These are phyloP conservation scores for Carassius carassius DNA, from an alignment of 2,113 vertebrate genomes.

Conservation along the genomic window DNA sequence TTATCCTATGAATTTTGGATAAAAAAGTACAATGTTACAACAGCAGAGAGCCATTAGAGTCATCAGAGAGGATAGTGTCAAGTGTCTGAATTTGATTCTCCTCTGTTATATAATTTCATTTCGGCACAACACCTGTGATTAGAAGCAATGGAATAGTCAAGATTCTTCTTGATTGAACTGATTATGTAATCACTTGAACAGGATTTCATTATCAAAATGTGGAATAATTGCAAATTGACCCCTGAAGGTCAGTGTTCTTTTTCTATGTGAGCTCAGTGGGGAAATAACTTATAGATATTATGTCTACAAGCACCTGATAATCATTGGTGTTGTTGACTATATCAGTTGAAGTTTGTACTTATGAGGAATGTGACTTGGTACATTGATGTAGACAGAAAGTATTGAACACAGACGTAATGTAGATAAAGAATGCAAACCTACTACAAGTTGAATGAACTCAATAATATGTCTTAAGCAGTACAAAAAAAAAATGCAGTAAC, in stretches of 20 bases:
- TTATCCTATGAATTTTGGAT: neutral
- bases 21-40: neutral
- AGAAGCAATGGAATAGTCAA: neutral
- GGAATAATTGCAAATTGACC: neutral
- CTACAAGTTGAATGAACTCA: neutral
- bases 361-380: neutral
- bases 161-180: neutral
- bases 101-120: neutral
- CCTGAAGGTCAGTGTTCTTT: neutral
- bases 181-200: neutral
- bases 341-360: neutral
- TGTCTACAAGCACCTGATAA: neutral
- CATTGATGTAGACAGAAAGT: neutral
- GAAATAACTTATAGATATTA: no score
- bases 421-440: neutral
- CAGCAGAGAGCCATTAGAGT: neutral
- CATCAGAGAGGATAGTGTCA: conserved; percentile 7
- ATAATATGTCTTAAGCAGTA: neutral
- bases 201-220: conserved; percentile 15
- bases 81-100: conserved; percentile 2
- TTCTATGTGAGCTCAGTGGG: neutral
- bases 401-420: neutral
- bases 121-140: neutral
- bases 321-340: neutral
- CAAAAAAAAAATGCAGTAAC: conserved; percentile 13